Conservation (phyloP, 1,140 invertebrate genomes). For the Stegodyphus dumicola region DNA sequence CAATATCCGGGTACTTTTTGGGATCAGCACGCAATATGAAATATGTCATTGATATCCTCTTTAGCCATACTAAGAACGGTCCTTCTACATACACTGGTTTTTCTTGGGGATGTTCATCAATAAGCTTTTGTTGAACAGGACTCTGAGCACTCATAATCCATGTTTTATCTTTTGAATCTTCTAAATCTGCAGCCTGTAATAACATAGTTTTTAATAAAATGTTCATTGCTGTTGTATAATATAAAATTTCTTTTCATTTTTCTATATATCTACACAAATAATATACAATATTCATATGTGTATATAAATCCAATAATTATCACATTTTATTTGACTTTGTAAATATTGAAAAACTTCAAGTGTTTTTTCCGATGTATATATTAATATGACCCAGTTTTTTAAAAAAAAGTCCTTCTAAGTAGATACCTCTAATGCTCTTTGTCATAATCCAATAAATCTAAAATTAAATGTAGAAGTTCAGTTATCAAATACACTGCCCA, state of each 20-base stretch:
- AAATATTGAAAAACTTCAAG: no score
- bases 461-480: no score
- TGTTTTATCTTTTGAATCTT: conserved; percentile 85
- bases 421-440: no score
- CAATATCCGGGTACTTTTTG: conserved; percentile 67
- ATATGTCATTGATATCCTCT: conserved; percentile 81
- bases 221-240: background rate
- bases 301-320: conserved; percentile 8
- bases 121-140: conserved; percentile 78
- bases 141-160: conserved; percentile 95
- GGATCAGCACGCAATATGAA: conserved; percentile 84
- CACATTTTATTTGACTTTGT: no score
- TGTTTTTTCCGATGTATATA: no score
- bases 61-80: conserved; percentile 84
- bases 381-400: no score
- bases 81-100: conserved; percentile 88
- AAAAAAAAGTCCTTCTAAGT: no score
- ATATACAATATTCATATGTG: background rate
- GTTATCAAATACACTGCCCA: no score
- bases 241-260: background rate
- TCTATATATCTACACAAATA: conserved; percentile 29
- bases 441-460: no score
- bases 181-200: conserved; percentile 70
- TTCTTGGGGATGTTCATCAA: conserved; percentile 77
- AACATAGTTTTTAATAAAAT: conserved; percentile 11